phyloP scores from a whole-genome alignment of 1,140 invertebrate species.

The Asobara japonica region DNA sequence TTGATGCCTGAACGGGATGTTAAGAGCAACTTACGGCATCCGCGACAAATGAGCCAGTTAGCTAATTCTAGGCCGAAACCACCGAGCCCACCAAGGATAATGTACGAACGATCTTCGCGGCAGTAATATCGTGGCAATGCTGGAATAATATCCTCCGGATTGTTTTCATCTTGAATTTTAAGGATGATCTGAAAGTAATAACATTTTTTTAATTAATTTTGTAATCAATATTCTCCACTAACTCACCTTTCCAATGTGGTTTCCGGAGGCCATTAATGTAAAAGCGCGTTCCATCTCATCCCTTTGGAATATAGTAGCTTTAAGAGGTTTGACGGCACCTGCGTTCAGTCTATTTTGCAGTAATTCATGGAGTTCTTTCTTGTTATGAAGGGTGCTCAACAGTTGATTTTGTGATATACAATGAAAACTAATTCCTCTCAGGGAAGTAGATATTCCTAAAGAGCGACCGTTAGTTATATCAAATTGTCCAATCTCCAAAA shows the following conservation, averaged over 20 bases:
- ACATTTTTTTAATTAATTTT: neutral
- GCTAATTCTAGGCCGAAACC: constrained; percentile 84
- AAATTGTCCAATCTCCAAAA: constrained; percentile 83
- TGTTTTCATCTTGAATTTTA: constrained; percentile 66
- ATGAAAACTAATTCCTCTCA: constrained; percentile 83
- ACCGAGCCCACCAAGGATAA: constrained; percentile 77
- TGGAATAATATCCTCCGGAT: constrained; percentile 46
- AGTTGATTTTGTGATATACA: constrained; percentile 73
- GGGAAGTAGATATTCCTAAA: constrained; percentile 80
- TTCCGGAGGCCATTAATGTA: constrained; percentile 76
- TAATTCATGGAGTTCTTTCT: constrained; percentile 48
- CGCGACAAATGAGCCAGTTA: constrained; percentile 79
- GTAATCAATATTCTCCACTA: neutral
- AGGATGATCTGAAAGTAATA: constrained; percentile 61
- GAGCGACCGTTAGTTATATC: constrained; percentile 74
- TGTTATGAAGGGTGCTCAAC: constrained; percentile 49
- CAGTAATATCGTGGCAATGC: constrained; percentile 70
- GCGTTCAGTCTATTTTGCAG: constrained; percentile 68
- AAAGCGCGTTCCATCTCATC: constrained; percentile 66
- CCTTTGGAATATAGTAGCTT: constrained; percentile 58
- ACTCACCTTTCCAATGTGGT: constrained; percentile 79
- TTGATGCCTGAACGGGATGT: constrained; percentile 75
- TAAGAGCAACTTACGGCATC: constrained; percentile 75
- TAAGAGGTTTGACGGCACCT: constrained; percentile 66
- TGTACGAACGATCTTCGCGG: constrained; percentile 58